Percentiles rank a stretch among this genome's conserved stretches.
phyloP scores from a whole-genome alignment of 2,797 vertebrate species.

The Natrix natrix region DNA sequence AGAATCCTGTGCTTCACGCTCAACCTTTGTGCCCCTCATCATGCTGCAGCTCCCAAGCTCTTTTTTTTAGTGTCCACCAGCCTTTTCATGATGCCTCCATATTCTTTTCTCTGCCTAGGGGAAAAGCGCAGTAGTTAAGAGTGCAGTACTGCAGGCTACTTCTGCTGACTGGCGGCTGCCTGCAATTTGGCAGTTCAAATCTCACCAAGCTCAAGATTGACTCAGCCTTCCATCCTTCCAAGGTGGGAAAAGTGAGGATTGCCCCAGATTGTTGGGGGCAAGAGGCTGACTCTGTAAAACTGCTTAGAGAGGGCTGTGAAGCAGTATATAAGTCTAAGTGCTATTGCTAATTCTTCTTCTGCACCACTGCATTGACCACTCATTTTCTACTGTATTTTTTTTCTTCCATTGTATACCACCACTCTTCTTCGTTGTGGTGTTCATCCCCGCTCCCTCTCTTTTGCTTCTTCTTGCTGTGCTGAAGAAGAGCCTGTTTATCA shows the following conservation, averaged over 20 bases:
- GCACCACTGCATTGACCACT: not conserved
- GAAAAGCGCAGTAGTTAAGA: too few relatives aligned
- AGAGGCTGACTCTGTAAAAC: too few relatives aligned
- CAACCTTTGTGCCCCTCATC: not conserved
- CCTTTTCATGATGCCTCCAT: not conserved
- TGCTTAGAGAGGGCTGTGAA: too few relatives aligned
- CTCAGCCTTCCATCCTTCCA: too few relatives aligned
- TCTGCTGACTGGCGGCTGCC: too few relatives aligned
- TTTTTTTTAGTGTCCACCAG: not conserved
- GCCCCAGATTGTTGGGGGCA: too few relatives aligned
- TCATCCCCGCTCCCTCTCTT: not conserved
- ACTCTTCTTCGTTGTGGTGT: not conserved
- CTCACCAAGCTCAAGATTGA: too few relatives aligned
- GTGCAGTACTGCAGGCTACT: too few relatives aligned
- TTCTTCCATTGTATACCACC: not conserved
- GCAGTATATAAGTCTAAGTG: too few relatives aligned
- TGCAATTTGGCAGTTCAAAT: too few relatives aligned
- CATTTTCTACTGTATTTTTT: not conserved
- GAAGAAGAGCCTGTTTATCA: constrained; percentile 14
- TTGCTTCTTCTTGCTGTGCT: not conserved
- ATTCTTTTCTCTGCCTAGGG: not conserved
- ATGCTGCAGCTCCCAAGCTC: not conserved
- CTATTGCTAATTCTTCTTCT: not conserved
- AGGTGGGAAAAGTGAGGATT: too few relatives aligned
- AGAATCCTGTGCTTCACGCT: not conserved